phyloP scores from a whole-genome alignment of 2,797 vertebrate species.

The Uromys caudimaculatus region DNA sequence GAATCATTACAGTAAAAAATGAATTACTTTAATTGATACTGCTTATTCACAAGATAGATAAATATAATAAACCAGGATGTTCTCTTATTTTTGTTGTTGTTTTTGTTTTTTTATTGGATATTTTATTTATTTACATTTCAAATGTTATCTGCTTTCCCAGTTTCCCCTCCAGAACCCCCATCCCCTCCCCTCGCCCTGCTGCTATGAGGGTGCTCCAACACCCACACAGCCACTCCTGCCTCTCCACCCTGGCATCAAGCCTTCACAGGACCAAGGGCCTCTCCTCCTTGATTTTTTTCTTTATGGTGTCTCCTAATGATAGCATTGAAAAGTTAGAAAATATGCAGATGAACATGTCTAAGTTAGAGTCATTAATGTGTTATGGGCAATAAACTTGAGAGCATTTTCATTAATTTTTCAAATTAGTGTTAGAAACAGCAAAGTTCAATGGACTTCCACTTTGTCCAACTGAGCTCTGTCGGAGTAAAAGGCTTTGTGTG shows the following conservation, averaged over 20 bases:
- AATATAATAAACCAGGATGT: not conserved
- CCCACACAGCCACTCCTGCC: too few relatives aligned
- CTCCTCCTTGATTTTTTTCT: too few relatives aligned
- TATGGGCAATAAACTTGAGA: not conserved
- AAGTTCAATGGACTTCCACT: not conserved
- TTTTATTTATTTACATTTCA: too few relatives aligned
- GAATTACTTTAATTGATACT: not conserved
- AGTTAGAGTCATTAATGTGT: not conserved
- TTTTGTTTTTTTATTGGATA: too few relatives aligned
- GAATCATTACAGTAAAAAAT: not conserved
- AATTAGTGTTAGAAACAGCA: not conserved
- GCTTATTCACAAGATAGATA: conserved; percentile 1
- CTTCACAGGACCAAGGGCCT: too few relatives aligned
- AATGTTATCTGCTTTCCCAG: too few relatives aligned
- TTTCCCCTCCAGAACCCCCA: too few relatives aligned
- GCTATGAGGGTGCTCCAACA: too few relatives aligned
- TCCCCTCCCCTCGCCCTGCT: too few relatives aligned
- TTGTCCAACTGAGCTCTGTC: not conserved
- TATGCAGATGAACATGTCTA: not conserved
- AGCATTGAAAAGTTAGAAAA: not conserved
- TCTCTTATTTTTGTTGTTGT: not conserved
- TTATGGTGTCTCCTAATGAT: not conserved
- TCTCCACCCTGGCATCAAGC: too few relatives aligned
- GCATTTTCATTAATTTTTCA: not conserved
- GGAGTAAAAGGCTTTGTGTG: too few relatives aligned